Evolutionary conservation across 2,113 vertebrate species (phyloP), one percentile per base, ranked within the genome.

Genomic region (Nothoprocta perdicaria): DNA sequence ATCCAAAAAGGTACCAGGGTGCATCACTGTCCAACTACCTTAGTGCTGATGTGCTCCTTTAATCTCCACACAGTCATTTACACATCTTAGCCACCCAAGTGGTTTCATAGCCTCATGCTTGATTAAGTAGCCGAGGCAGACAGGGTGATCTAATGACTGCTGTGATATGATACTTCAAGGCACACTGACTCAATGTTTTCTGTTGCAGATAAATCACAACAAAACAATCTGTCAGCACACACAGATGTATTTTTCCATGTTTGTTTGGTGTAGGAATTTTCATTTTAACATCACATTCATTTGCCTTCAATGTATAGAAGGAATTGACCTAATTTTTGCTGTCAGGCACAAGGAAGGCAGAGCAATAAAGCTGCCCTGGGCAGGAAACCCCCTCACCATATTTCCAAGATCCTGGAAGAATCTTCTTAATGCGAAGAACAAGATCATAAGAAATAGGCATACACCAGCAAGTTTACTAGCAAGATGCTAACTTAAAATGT

Each of bases 121-220:
- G 85, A 93, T 92, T 90, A 95, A 85, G 69, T 18, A 62, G 86
- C 4, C 1, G 86, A 75, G 68, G 60, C 95, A 95, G 84, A 81
- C 60, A 17, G 80, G 86, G 73, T 55, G 55, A 76, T 85, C 71
- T 94, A 92, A 90, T 4, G 41, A 27, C 76, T 88, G 63, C 87
- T 86, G 75, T 73, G 79, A 67, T 93, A 24, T 23, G 55, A 79
- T 77, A 92, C 58, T 12, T 9, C 24, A 14, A 93, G 87, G 55
- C 67, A 92, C 74, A 45, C 45, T 79, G 80, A 55, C 53, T 90
- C 33, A 1, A 21, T 82, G 31, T 68, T 92, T 81, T 87, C 91
- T 82, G 1, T 75, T 95, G 61, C 67, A 84, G 77, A 93, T 80
- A 92, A 88, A 95, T 86, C 80, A 86, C 71, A 93, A 57, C 61